phyloP scores from a whole-genome alignment of 92 coral and sea anemone species.

The Epizoanthus rinbou region DNA sequence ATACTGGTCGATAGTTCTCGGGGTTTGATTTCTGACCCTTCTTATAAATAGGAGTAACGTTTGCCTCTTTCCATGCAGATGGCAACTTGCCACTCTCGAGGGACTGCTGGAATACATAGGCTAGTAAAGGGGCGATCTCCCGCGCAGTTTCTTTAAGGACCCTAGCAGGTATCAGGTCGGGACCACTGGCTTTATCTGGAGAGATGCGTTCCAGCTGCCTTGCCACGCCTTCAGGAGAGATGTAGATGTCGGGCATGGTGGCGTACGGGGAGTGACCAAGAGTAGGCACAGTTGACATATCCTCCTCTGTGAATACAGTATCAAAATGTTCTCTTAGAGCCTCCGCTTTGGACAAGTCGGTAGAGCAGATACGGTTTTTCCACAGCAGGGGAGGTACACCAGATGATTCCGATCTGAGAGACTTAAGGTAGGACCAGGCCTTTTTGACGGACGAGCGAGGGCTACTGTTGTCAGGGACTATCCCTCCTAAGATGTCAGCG shows the following conservation, averaged over 20 bases:
- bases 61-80: conserved; percentile 43
- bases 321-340: conserved; percentile 28
- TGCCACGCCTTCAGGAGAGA: conserved; percentile 18
- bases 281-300: conserved; percentile 20
- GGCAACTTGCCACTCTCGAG: conserved; percentile 38
- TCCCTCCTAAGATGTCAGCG: neutral
- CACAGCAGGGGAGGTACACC: conserved; percentile 28
- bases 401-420: conserved; percentile 10
- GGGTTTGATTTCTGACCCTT: conserved; percentile 36
- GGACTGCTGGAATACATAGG: conserved; percentile 39
- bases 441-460: conserved; percentile 1
- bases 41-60: conserved; percentile 5
- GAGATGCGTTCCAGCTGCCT: conserved; percentile 20
- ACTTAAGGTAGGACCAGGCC: conserved; percentile 36
- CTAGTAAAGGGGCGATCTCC: conserved; percentile 34
- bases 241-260: conserved; percentile 5
- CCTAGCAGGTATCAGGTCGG: conserved; percentile 33
- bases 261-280: conserved; percentile 17
- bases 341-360: conserved; percentile 19
- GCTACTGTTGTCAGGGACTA: neutral
- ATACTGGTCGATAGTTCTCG: conserved; percentile 35
- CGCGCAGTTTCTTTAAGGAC: conserved; percentile 23
- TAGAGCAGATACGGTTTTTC: conserved; percentile 21
- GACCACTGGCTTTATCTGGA: conserved; percentile 34
- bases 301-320: conserved; percentile 38